phyloP scores from a whole-genome alignment of 1,140 invertebrate species.

The Triops cancriformis region DNA sequence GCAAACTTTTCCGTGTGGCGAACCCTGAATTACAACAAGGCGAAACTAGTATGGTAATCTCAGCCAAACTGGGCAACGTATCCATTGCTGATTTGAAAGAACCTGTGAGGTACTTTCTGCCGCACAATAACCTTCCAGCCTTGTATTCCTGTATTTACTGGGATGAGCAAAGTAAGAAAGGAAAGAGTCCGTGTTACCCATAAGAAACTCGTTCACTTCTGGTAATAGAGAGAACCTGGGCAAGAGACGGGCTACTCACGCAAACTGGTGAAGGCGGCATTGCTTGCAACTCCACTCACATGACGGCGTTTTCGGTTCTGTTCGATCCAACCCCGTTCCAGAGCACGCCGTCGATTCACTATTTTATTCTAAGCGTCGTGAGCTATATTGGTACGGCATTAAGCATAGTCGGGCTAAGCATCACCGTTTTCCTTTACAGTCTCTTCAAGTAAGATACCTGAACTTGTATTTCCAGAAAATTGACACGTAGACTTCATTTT shows the following conservation, averaged over 20 bases:
- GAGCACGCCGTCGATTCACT: slow-evolving; percentile 34
- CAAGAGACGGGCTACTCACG: slow-evolving; percentile 39
- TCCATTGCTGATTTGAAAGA: slow-evolving; percentile 38
- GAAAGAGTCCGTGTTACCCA: background rate
- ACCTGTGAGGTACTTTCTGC: slow-evolving; percentile 39
- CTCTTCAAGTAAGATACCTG: slow-evolving; percentile 41
- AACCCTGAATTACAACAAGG: slow-evolving; percentile 26
- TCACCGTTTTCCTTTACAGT: slow-evolving; percentile 45
- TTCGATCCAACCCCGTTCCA: slow-evolving; percentile 38
- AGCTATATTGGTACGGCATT: slow-evolving; percentile 45
- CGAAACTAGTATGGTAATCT: slow-evolving; percentile 29
- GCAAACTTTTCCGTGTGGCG: slow-evolving; percentile 34
- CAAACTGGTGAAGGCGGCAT: slow-evolving; percentile 36
- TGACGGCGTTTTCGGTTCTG: slow-evolving; percentile 49
- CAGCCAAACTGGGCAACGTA: slow-evolving; percentile 33
- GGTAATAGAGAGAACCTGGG: slow-evolving; percentile 40
- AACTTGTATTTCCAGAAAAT: background rate
- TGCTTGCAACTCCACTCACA: slow-evolving; percentile 42
- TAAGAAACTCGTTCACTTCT: background rate
- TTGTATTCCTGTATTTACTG: slow-evolving; percentile 42
- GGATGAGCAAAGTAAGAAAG: slow-evolving; percentile 39
- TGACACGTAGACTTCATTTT: too few species aligned
- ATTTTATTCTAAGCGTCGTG: slow-evolving; percentile 40
- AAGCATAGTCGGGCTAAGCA: slow-evolving; percentile 40
- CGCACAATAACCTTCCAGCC: slow-evolving; percentile 32